These are phyloP conservation scores for Stegostoma tigrinum DNA, from an alignment of 2,113 vertebrate genomes.

Conservation along the genomic window DNA sequence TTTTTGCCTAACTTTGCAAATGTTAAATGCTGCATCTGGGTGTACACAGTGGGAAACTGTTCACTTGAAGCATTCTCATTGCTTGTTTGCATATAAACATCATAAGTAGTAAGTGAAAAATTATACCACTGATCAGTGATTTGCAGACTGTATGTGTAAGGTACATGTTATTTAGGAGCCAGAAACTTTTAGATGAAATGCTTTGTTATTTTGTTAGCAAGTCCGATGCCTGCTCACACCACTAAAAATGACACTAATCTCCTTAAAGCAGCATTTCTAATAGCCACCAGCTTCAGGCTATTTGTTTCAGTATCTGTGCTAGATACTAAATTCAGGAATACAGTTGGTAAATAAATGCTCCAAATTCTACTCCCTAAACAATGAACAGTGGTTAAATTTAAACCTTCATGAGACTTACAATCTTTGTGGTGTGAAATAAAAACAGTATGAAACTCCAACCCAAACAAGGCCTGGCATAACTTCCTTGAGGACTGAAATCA, in stretches of 20 bases:
- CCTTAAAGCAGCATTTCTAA: background rate
- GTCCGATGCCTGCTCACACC: background rate
- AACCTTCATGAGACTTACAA: background rate
- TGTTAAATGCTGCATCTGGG: background rate
- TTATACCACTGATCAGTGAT: background rate
- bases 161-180: background rate
- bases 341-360: background rate
- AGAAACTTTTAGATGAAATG: background rate
- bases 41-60: background rate
- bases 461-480: background rate
- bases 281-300: background rate
- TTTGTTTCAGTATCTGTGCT: background rate
- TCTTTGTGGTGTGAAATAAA: background rate
- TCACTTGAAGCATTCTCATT: background rate
- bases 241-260: background rate
- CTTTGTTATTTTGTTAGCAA: background rate
- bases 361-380: background rate
- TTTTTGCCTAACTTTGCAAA: background rate
- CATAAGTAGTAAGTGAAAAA: background rate
- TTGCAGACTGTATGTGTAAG: background rate
- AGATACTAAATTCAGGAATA: background rate
- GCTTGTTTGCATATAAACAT: background rate
- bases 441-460: background rate
- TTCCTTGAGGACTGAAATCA: background rate
- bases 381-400: background rate